Percentiles rank a stretch among this genome's conserved stretches.
Conservation (phyloP, 1,140 invertebrate species). For the Nephotettix cincticeps region DNA sequence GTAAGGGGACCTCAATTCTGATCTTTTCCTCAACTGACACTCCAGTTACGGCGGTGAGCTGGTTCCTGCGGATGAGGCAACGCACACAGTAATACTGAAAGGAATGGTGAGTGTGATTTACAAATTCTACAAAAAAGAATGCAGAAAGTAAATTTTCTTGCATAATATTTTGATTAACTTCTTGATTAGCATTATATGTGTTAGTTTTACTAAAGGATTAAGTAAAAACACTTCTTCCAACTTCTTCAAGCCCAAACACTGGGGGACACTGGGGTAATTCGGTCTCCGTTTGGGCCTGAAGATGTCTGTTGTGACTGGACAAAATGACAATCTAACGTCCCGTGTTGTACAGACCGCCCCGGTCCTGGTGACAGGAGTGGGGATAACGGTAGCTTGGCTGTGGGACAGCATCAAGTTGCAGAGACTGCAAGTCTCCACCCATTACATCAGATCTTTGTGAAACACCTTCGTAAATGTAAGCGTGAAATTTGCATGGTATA, state of each 20-base stretch:
- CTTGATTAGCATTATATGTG: no score
- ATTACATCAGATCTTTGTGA: constrained; percentile 8
- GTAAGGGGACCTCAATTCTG: no score
- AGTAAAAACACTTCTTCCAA: not conserved
- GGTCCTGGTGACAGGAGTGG: not conserved
- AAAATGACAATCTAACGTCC: no score
- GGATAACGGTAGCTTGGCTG: constrained; percentile 2
- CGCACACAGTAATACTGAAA: not conserved
- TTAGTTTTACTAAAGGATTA: not conserved
- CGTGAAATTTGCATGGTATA: no score
- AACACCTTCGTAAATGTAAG: no score
- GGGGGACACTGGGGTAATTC: not conserved
- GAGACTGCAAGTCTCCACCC: constrained; percentile 6
- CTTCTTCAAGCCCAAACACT: not conserved
- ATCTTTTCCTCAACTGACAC: constrained; percentile 13
- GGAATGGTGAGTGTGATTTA: not conserved
- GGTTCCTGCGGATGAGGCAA: constrained; percentile 18
- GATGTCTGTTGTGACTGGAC: no score
- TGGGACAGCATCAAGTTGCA: constrained; percentile 29
- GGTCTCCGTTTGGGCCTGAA: no score
- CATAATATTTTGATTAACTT: no score
- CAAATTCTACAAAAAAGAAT: not conserved
- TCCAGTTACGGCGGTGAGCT: constrained; percentile 28
- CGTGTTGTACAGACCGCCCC: not conserved
- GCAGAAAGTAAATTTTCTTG: not conserved